Percentiles rank a stretch among this genome's conserved stretches.
Evolutionary conservation across 2,113 vertebrate genomes (phyloP).

Genomic region (Elephantulus edwardii): DNA sequence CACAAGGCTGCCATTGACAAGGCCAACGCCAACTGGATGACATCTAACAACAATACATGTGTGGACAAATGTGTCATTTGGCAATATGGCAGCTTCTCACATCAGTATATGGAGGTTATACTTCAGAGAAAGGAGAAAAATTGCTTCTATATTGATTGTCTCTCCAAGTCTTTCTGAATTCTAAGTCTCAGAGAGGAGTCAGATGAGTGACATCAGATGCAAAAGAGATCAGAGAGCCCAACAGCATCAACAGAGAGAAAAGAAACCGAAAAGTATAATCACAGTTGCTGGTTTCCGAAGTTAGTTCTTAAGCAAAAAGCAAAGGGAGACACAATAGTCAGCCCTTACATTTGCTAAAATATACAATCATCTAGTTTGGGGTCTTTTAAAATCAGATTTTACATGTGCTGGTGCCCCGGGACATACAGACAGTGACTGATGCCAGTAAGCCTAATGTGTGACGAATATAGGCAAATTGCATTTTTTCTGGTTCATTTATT

Average conservation of each 20-base stretch:
- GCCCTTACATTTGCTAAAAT: constrained; percentile 47
- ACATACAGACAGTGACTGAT: constrained; percentile 65
- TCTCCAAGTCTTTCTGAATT: not conserved
- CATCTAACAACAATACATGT: no score
- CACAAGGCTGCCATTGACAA: no score
- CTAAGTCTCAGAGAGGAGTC: not conserved
- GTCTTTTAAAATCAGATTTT: constrained; percentile 73
- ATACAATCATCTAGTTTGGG: constrained; percentile 50
- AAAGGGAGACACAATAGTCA: not conserved
- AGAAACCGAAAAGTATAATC: not conserved
- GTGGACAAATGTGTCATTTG: not conserved
- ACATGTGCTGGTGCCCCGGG: constrained; percentile 64
- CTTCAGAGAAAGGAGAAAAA: not conserved
- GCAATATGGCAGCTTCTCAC: not conserved
- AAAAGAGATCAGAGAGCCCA: not conserved
- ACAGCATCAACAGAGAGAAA: not conserved
- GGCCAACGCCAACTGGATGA: no score
- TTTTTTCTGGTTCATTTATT: constrained; percentile 77
- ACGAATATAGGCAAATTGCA: constrained; percentile 72
- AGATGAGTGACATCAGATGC: not conserved
- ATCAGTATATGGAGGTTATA: not conserved
- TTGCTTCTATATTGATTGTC: not conserved
- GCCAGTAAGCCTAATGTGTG: constrained; percentile 65
- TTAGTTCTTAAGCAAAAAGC: not conserved
- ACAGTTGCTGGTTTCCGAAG: not conserved